Evolutionary conservation across 2,888 invertebrate genomes (phyloP).

Genomic region (Euphydryas editha): DNA sequence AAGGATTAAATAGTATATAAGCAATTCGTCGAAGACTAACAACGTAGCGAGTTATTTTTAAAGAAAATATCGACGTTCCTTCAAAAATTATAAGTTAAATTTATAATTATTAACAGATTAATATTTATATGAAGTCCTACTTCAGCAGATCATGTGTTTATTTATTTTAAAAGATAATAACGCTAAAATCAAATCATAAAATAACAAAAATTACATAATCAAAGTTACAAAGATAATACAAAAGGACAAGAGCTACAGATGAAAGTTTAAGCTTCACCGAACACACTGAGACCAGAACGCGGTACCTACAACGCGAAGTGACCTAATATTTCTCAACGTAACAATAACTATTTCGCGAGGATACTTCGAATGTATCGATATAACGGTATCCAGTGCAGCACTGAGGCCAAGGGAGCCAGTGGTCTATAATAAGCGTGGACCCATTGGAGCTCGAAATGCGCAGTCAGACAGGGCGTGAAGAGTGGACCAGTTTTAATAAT

Average conservation of each 20-base stretch:
- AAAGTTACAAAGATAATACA: neutral
- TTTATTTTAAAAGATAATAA: no score
- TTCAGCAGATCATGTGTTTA: no score
- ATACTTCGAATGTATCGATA: constrained; percentile 38
- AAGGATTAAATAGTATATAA: no score
- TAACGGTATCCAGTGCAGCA: constrained; percentile 55
- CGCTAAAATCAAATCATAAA: no score
- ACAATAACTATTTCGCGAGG: constrained; percentile 11
- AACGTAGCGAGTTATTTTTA: no score
- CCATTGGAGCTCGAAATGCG: constrained; percentile 59
- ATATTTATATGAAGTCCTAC: no score
- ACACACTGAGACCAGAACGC: neutral
- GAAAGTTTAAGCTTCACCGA: neutral
- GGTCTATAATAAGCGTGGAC: constrained; percentile 64
- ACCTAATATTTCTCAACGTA: neutral
- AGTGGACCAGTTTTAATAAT: constrained; percentile 45
- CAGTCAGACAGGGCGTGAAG: constrained; percentile 64
- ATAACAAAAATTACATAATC: neutral
- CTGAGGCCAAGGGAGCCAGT: constrained; percentile 48
- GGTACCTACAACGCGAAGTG: no score
- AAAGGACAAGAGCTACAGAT: neutral
- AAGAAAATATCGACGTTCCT: neutral
- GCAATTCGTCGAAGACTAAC: neutral
- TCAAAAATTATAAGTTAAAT: neutral
- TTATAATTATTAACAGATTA: neutral